A percentile compares a stretch with the other conserved stretches of the same genome.
Evolutionary conservation across 1,140 invertebrate species (phyloP).

Genomic region (Tetramorium alpestre): DNA sequence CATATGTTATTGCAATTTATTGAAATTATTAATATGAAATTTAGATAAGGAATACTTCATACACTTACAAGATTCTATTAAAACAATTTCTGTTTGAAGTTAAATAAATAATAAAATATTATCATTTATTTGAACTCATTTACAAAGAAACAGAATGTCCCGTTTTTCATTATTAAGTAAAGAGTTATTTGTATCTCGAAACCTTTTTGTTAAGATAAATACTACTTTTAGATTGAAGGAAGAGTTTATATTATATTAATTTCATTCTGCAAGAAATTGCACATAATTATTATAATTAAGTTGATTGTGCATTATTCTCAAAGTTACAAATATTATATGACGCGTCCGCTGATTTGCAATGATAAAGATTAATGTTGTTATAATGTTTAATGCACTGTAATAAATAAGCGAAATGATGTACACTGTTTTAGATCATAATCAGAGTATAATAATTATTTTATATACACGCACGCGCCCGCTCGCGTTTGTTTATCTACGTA

Average conservation of each 20-base stretch:
- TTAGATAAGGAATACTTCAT: not conserved
- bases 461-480: not conserved
- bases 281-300: slow-evolving; percentile 7
- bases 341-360: not conserved
- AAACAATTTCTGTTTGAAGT: not conserved
- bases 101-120: not conserved
- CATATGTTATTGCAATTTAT: not conserved
- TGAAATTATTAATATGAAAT: not conserved
- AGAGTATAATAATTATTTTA: not conserved
- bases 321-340: not conserved
- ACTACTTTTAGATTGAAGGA: not conserved
- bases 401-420: not conserved
- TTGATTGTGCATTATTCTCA: not conserved
- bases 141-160: not conserved
- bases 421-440: not conserved
- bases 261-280: not conserved
- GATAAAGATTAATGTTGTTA: not conserved
- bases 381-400: not conserved
- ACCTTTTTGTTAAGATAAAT: not conserved
- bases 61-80: not conserved
- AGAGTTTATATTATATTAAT: not conserved
- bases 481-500: not conserved
- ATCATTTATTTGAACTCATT: not conserved
- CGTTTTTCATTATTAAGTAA: not conserved
- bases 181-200: not conserved